Percentiles rank a stretch among this genome's conserved stretches.
Conservation (phyloP, 2,797 vertebrate genomes). For the Vespertilio murinus region DNA sequence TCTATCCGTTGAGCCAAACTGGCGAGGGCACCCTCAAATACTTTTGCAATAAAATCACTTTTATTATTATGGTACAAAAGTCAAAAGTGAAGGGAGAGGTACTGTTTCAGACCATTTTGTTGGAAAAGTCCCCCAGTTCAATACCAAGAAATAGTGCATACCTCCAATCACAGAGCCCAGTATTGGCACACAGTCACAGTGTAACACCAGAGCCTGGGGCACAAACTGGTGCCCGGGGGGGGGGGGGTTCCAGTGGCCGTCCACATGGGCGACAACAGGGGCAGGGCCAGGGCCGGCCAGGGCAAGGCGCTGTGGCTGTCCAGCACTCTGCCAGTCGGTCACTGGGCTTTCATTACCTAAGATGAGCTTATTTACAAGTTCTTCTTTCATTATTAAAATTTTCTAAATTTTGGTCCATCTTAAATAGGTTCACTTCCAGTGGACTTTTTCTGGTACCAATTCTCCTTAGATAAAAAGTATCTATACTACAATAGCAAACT, state of each 20-base stretch:
- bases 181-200: not conserved
- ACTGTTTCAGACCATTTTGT: not conserved
- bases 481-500: not conserved
- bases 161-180: not conserved
- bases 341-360: not conserved
- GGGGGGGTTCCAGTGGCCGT: no score
- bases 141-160: not conserved
- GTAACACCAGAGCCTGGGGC: no score
- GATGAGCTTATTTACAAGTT: not conserved
- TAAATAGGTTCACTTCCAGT: not conserved
- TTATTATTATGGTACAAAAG: not conserved
- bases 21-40: not conserved
- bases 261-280: no score
- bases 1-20: no score
- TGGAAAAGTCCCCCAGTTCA: not conserved
- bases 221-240: no score
- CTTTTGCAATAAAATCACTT: not conserved
- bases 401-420: constrained; percentile 1
- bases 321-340: no score
- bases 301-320: no score
- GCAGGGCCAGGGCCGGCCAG: no score
- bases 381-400: not conserved
- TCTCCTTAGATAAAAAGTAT: constrained; percentile 10
- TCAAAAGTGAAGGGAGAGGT: not conserved
- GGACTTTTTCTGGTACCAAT: not conserved